Base-by-base conservation (phyloP, 2,797 vertebrate species). In the Yasuhikotakia modesta region DNA sequence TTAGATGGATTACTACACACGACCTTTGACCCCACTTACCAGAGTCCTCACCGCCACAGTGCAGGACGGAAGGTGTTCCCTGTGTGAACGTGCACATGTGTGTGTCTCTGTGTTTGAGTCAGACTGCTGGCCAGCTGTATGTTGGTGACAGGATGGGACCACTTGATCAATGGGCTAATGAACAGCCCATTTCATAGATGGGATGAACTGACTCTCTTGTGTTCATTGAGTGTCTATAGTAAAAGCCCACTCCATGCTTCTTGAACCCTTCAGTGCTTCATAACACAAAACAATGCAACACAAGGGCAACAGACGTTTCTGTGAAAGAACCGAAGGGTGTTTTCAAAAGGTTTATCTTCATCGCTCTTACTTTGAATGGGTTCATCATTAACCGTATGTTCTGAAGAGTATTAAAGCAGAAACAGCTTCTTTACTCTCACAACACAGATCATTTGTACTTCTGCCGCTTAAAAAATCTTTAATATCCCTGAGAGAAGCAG, bases 1-100 rank as follows among this genome's bases (percentile, higher is more conserved):
- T 93, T 93, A 93, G 93, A 94, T 94, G 93, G 93, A 94, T 94
- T 92, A 93, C 93, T 93, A 93, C 92, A 94, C 89, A 88, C 81
- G 81, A 92, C 93, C 93, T 91, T 86, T 93, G 91, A 93, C 92
- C 93, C 92, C 91, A 92, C 92, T 93, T 93, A 92, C 91, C 89
- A 93, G 90, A 85, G 80, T 85, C 79, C 86, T 87, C 86, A 85
- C 85, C 85, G 67, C 85, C 80, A 86, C 90, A 88, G 91, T 88
- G 90, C 86, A 89, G 87, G 81, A 81, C 53, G 81, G 78, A 84
- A 85, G 73, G 82, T 82, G 84, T 81, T 77, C 68, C 43, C 82
- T 82, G 84, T 68, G 80, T 73, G 67, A 72, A 74, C 70, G 55
- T 21, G 60, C 65, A 70, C 57, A 67, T 79, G 81, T 78, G 69